Evolutionary conservation across 2,797 vertebrate species (phyloP).

Genomic region (Strix occidentalis): DNA sequence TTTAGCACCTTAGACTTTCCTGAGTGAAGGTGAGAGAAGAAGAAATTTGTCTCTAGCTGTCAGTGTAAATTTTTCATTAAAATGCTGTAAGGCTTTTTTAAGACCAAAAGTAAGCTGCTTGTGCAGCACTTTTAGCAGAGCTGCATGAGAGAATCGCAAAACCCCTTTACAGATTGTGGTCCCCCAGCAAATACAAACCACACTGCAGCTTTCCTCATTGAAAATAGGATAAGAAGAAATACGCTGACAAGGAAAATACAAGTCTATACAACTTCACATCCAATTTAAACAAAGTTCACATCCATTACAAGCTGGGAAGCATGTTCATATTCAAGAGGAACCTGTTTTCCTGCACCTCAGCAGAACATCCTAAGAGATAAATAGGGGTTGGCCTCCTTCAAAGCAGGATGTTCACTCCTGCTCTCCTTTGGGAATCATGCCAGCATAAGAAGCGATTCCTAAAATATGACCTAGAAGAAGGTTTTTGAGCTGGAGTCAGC

Average conservation of each 20-base stretch:
- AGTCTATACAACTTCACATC: slow-evolving; percentile 31
- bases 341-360: slow-evolving; percentile 6
- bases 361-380: slow-evolving; percentile 22
- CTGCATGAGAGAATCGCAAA: background rate
- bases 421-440: background rate
- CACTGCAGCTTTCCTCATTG: background rate
- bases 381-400: background rate
- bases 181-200: slow-evolving; percentile 30
- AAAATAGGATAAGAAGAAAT: slow-evolving; percentile 55
- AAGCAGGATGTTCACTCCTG: background rate
- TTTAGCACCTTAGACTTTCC: background rate
- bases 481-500: background rate
- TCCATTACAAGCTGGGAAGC: slow-evolving; percentile 31
- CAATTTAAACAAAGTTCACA: slow-evolving; percentile 48
- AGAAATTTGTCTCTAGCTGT: slow-evolving; percentile 47
- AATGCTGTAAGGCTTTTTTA: slow-evolving; percentile 34
- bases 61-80: slow-evolving; percentile 51
- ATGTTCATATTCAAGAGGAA: slow-evolving; percentile 10
- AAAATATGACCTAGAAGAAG: background rate
- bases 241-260: slow-evolving; percentile 1
- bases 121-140: slow-evolving; percentile 29
- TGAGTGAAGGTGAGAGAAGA: background rate
- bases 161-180: background rate
- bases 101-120: slow-evolving; percentile 40
- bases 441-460: background rate